Conservation (phyloP, 2,888 invertebrate species). For the Drosophila limbata region DNA sequence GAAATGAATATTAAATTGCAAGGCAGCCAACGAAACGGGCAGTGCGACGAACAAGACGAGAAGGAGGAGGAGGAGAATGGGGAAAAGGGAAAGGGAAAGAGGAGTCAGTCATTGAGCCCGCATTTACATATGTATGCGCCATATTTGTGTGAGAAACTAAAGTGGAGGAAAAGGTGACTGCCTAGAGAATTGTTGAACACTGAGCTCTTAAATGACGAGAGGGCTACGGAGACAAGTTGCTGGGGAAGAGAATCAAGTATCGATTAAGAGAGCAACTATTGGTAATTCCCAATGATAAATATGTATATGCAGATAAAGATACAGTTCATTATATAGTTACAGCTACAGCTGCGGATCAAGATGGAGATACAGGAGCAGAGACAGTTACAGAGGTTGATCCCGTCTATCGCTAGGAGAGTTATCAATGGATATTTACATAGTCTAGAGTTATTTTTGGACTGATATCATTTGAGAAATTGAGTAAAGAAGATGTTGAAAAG, state of each 20-base stretch:
- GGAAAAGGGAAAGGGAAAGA: background rate
- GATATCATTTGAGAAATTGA: too few relatives aligned
- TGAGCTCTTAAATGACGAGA: slow-evolving; percentile 1
- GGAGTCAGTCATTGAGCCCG: slow-evolving; percentile 31
- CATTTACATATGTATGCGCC: slow-evolving; percentile 53
- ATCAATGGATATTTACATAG: too few relatives aligned
- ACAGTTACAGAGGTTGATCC: too few relatives aligned
- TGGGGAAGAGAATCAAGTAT: background rate
- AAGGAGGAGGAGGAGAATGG: too few relatives aligned
- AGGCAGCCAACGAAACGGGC: slow-evolving; percentile 17
- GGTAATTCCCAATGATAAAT: background rate
- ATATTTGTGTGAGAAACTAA: slow-evolving; percentile 17
- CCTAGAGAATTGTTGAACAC: background rate
- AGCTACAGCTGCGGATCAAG: too few relatives aligned
- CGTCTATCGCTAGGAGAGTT: too few relatives aligned
- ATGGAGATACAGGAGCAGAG: too few relatives aligned
- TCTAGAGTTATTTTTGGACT: too few relatives aligned
- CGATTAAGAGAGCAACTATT: background rate
- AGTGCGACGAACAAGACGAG: background rate
- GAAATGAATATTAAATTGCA: slow-evolving; percentile 77
- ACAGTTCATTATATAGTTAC: too few relatives aligned
- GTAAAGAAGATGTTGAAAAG: background rate
- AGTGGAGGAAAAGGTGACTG: background rate
- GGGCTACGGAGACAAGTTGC: background rate
- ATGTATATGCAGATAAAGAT: background rate